Percentiles rank a stretch among this genome's conserved stretches.
phyloP scores from a whole-genome alignment of 37 sponge, comb jelly and placozoan genomes.

The Ephydatia muelleri region DNA sequence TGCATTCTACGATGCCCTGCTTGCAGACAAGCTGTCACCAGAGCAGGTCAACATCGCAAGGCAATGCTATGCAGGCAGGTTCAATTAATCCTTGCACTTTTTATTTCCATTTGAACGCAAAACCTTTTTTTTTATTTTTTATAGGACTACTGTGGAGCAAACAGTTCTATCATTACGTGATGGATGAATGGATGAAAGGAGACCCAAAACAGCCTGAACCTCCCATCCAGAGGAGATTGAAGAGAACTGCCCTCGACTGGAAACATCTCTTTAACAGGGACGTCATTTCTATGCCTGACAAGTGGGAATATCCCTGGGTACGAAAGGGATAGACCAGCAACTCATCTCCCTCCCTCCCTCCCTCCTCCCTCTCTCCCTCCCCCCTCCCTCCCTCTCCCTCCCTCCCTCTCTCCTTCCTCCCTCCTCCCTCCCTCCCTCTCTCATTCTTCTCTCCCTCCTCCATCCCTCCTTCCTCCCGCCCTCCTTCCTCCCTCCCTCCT shows the following conservation, averaged over 20 bases:
- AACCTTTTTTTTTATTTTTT: background rate
- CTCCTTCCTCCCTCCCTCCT: no score
- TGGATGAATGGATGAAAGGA: conserved; percentile 90
- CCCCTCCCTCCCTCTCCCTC: background rate
- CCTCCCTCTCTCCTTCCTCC: background rate
- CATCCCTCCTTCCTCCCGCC: no score
- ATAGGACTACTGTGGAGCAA: conserved; percentile 92
- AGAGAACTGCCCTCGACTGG: conserved; percentile 84
- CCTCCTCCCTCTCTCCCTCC: no score
- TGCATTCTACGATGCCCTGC: conserved; percentile 65
- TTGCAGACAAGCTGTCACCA: conserved; percentile 22
- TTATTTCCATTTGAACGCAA: background rate
- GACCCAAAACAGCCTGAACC: conserved; percentile 68
- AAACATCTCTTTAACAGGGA: conserved; percentile 91
- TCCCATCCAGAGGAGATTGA: conserved; percentile 25
- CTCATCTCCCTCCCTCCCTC: no score
- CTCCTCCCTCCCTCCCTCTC: no score
- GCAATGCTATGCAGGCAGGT: conserved; percentile 93
- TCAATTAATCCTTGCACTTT: background rate
- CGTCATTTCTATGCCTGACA: conserved; percentile 97
- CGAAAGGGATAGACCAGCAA: no score
- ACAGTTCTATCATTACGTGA: conserved; percentile 94
- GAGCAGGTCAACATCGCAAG: conserved; percentile 70
- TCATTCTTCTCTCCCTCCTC: no score
- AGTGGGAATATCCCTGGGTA: conserved; percentile 99